A percentile compares a stretch with the other conserved stretches of the same genome.
These are phyloP conservation scores for Ochotona princeps DNA, from an alignment of 2,113 vertebrate genomes.

Conservation along the genomic window DNA sequence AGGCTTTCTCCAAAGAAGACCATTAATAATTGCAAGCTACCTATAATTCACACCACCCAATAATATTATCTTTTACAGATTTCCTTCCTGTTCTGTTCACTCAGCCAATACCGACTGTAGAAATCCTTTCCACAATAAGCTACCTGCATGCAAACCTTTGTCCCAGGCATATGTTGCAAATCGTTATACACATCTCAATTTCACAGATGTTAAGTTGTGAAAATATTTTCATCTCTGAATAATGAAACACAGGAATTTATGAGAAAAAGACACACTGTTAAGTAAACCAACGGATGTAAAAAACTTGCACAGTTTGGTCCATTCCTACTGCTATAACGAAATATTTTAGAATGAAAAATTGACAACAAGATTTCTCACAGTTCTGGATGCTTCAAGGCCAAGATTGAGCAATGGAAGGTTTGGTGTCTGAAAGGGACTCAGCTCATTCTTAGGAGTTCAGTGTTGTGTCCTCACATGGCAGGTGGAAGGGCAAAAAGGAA, in stretches of 20 bases:
- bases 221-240: neutral
- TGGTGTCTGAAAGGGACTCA: neutral
- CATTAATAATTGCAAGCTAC: neutral
- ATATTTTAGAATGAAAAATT: neutral
- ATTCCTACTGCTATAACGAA: neutral
- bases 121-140: neutral
- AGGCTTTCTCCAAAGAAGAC: neutral
- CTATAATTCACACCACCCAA: neutral
- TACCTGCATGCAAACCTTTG: neutral
- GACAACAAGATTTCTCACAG: neutral
- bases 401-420: neutral
- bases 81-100: neutral
- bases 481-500: neutral
- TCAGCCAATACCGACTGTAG: neutral
- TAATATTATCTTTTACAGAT: neutral
- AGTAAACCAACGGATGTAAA: neutral
- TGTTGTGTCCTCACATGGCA: neutral
- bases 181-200: neutral
- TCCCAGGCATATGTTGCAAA: neutral
- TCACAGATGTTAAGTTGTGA: neutral
- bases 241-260: neutral
- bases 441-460: too few relatives aligned
- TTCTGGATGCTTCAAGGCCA: neutral
- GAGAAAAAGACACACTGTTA: conserved; percentile 27
- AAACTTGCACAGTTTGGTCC: neutral